Evolutionary conservation across 2,888 invertebrate species (phyloP), one percentile per base, ranked within the genome.

Genomic region (Clistopyga incitator): DNA sequence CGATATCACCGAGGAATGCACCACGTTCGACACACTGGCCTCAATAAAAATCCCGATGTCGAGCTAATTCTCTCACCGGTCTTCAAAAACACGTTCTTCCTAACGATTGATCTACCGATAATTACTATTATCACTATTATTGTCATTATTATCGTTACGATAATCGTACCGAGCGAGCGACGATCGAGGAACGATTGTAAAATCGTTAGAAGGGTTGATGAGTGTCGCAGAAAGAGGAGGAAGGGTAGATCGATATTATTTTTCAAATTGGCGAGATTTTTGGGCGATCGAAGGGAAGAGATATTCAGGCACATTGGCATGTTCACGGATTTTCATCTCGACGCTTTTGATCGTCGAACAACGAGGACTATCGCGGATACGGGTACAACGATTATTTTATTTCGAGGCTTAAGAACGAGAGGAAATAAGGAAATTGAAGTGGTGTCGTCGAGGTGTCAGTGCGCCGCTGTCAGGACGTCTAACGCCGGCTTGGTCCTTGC

Each of bases 21-120:
- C 18, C 61, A 59, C 47, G 45, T 20, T n/a, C n/a, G 54, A 54
- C 47, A 47, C 47, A 77, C 11, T 68, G 80, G 80, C 83, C 80
- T 78, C 68, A 78, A 80, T 20, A 78, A 45, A 18, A 25, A 70
- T 47, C 68, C 45, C 64, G 68, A 70, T 2, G n/a, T 38, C 68
- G 68, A 38, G 71, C 45, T 15, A 18, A 23, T 45, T 38, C n/a
- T 61, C 25, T 23, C 52, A 23, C 11, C 56, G 1, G n/a, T 13
- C 2, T 47, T 23, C 15, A 15, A 64, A 15, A 45, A 78, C n/a
- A 15, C 61, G 23, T 20, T 67, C 50, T 20, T 59, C 54, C 34
- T 45, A 65, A 10, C 8, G 34, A 38, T 20, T 67, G n/a, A 45
- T 20, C 34, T 50, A 59, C 50, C 56, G 65, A 65, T 8, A 45